phyloP scores from a whole-genome alignment of 2,797 vertebrate genomes.

The Hyperoplus immaculatus region DNA sequence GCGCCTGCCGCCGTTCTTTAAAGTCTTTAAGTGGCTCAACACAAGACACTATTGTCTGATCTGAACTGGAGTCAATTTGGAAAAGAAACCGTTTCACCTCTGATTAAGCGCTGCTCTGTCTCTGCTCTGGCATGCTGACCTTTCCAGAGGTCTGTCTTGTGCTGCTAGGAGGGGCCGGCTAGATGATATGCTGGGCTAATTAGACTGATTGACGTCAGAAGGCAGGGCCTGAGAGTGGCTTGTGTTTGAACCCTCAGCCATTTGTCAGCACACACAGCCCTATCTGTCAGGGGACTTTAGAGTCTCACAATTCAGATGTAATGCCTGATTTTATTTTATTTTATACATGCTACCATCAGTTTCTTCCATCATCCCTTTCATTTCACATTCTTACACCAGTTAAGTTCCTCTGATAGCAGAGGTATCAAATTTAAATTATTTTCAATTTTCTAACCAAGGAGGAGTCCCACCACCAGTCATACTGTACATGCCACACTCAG shows the following conservation, averaged over 20 bases:
- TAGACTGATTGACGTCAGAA: constrained; percentile 84
- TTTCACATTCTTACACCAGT: constrained; percentile 24
- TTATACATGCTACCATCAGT: not conserved
- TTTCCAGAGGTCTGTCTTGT: constrained; percentile 83
- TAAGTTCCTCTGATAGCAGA: not conserved
- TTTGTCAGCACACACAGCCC: constrained; percentile 69
- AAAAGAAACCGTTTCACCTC: constrained; percentile 87
- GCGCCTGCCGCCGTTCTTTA: constrained; percentile 53
- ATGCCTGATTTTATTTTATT: constrained; percentile 44
- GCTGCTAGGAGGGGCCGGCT: constrained; percentile 68
- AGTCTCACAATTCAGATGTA: constrained; percentile 33
- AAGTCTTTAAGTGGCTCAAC: constrained; percentile 79
- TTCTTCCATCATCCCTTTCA: not conserved
- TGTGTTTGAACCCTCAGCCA: constrained; percentile 73
- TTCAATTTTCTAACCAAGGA: too few species aligned
- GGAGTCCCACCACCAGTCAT: too few species aligned
- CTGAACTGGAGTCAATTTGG: constrained; percentile 85
- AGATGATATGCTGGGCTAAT: constrained; percentile 80
- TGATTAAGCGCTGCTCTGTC: constrained; percentile 84
- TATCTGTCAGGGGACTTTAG: constrained; percentile 48
- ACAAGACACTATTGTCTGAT: constrained; percentile 84
- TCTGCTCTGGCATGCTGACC: constrained; percentile 85
- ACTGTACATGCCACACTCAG: not conserved
- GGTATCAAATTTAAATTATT: too few species aligned
- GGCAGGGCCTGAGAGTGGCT: constrained; percentile 68